phyloP scores from a whole-genome alignment of 2,113 vertebrate genomes.

The Salvelinus sp. region DNA sequence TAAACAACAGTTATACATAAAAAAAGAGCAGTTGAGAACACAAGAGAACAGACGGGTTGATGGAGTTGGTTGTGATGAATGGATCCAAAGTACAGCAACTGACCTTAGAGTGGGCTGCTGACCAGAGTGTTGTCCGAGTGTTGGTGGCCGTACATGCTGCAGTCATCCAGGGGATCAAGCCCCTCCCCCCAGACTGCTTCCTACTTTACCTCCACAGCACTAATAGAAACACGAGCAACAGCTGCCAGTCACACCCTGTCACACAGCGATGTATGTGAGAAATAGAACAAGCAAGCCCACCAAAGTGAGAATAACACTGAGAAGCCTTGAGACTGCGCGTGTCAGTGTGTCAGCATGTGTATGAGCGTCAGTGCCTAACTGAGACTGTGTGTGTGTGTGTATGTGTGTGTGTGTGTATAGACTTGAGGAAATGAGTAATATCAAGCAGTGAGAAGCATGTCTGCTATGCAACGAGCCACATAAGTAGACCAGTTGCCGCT shows the following conservation, averaged over 20 bases:
- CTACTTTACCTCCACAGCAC: slow-evolving; percentile 29
- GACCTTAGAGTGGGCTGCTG: slow-evolving; percentile 58
- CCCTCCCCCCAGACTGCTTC: slow-evolving; percentile 43
- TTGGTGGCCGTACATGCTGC: slow-evolving; percentile 62
- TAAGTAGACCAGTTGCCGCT: slow-evolving; percentile 80
- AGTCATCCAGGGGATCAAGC: slow-evolving; percentile 48
- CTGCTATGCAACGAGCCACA: slow-evolving; percentile 77
- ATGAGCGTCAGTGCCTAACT: slow-evolving; percentile 32
- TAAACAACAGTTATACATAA: too few relatives aligned
- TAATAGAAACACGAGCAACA: slow-evolving; percentile 27
- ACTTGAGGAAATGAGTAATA: slow-evolving; percentile 82
- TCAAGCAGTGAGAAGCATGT: slow-evolving; percentile 78
- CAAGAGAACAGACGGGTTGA: neutral
- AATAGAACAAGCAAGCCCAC: slow-evolving; percentile 63
- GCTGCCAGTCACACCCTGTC: slow-evolving; percentile 53
- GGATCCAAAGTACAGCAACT: slow-evolving; percentile 50
- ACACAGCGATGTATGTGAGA: slow-evolving; percentile 57
- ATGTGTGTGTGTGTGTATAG: slow-evolving; percentile 63
- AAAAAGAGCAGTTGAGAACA: slow-evolving; percentile 6
- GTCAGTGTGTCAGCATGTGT: slow-evolving; percentile 45
- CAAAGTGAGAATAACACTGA: slow-evolving; percentile 61
- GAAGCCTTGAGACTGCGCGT: slow-evolving; percentile 43
- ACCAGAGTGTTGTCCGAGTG: slow-evolving; percentile 46
- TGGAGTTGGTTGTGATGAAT: neutral
- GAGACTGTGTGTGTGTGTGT: slow-evolving; percentile 31